Evolutionary conservation across 2,888 invertebrate species (phyloP).

Genomic region (Fragum fragum): DNA sequence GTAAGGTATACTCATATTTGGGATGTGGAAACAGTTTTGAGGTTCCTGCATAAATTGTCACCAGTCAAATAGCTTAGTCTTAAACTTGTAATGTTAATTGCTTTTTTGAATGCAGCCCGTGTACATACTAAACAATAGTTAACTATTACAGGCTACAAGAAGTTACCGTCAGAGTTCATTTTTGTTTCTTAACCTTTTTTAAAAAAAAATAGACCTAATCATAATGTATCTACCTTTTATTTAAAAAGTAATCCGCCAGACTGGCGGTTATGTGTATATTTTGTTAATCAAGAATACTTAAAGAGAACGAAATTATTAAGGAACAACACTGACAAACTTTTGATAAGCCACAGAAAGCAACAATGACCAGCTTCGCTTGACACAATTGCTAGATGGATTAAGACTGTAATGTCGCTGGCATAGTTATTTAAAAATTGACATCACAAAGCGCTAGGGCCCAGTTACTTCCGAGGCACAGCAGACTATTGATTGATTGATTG

Average conservation of each 20-base stretch:
- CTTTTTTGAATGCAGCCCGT: constrained; percentile 23
- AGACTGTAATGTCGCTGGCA: constrained; percentile 29
- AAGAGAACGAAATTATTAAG: background rate
- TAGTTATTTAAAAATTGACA: constrained; percentile 32
- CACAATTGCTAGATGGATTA: constrained; percentile 21
- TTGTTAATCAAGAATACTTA: constrained; percentile 24
- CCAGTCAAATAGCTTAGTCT: constrained; percentile 26
- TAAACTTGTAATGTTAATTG: constrained; percentile 32
- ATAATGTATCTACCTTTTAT: constrained; percentile 15
- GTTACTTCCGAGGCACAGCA: constrained; percentile 33
- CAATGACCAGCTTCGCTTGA: constrained; percentile 3
- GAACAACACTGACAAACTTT: constrained; percentile 4
- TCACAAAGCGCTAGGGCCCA: constrained; percentile 26
- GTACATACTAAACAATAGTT: constrained; percentile 25
- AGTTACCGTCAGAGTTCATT: constrained; percentile 20
- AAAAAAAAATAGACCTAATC: constrained; percentile 25
- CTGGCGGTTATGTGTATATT: constrained; percentile 25
- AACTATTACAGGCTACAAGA: constrained; percentile 26
- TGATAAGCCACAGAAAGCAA: constrained; percentile 38
- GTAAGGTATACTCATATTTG: constrained; percentile 16
- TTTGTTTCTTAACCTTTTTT: constrained; percentile 13
- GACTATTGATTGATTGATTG: no score
- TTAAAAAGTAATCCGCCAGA: constrained; percentile 27
- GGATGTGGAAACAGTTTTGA: constrained; percentile 10
- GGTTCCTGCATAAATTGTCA: constrained; percentile 25